A percentile compares a stretch with the other conserved stretches of the same genome.
These are phyloP conservation scores for Hirundo rustica DNA, from an alignment of 2,797 vertebrate genomes.

Conservation along the genomic window DNA sequence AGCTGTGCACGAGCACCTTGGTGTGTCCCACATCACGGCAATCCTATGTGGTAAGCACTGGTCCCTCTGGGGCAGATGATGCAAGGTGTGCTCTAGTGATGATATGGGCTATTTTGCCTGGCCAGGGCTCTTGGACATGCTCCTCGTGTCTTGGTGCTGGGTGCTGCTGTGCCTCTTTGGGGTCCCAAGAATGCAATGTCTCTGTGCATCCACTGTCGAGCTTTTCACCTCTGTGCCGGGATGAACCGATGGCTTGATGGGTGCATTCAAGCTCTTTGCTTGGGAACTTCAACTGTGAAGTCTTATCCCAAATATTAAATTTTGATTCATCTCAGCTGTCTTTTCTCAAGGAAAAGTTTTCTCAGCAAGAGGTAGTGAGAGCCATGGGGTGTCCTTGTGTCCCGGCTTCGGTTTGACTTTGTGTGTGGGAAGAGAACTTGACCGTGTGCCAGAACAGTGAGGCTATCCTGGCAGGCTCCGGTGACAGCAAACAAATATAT, in stretches of 20 bases:
- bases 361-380: not conserved
- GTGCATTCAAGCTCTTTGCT: not conserved
- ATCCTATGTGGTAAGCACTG: fast-evolving
- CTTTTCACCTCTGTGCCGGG: not conserved
- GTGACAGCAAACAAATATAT: constrained; percentile 68
- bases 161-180: not conserved
- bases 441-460: constrained; percentile 41
- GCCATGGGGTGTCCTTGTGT: not conserved
- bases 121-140: not conserved
- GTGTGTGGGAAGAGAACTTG: constrained; percentile 32
- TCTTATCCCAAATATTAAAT: not conserved
- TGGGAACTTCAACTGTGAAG: not conserved
- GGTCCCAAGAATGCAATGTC: not conserved
- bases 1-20: fast-evolving
- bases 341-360: not conserved
- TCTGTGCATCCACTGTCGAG: fast-evolving
- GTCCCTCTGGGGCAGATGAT: not conserved
- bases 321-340: not conserved
- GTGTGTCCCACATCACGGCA: fast-evolving
- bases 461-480: constrained; percentile 36
- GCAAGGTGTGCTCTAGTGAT: not conserved
- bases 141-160: not conserved
- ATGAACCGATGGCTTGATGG: fast-evolving
- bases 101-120: not conserved
- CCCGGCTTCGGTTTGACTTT: constrained; percentile 48